These are phyloP conservation scores for Panurus biarmicus DNA, from an alignment of 2,113 vertebrate species.

Conservation along the genomic window DNA sequence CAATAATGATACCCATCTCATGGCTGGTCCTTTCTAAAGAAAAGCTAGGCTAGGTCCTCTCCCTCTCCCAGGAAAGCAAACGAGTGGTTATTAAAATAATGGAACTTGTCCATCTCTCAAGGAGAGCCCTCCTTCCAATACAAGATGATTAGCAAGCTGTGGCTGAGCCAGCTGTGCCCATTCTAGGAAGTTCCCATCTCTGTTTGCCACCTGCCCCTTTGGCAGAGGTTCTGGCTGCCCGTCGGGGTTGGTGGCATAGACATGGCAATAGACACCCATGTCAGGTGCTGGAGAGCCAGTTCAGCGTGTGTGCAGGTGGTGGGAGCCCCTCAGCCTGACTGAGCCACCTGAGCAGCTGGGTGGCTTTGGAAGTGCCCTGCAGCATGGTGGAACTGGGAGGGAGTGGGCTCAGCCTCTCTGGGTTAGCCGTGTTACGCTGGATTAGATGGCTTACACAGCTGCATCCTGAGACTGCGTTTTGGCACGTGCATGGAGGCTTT, in stretches of 20 bases:
- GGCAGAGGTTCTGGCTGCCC: neutral
- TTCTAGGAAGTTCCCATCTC: neutral
- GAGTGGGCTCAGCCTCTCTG: neutral
- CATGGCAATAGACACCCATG: fast-evolving
- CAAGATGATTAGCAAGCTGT: neutral
- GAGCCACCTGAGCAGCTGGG: neutral
- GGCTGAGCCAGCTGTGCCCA: neutral
- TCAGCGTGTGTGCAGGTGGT: fast-evolving
- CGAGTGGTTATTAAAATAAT: neutral
- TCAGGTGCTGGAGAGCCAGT: fast-evolving
- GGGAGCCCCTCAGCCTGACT: neutral
- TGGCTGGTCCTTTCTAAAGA: neutral
- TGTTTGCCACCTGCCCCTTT: neutral
- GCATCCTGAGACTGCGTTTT: neutral
- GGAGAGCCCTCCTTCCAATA: neutral
- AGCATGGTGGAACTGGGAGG: fast-evolving
- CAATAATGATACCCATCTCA: neutral
- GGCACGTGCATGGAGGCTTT: neutral
- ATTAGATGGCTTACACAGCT: neutral
- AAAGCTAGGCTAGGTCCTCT: neutral
- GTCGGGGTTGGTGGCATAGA: fast-evolving
- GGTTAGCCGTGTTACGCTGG: fast-evolving
- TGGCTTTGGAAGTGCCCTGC: neutral
- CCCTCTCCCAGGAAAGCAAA: neutral
- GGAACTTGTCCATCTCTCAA: neutral